phyloP scores from a whole-genome alignment of 2,888 invertebrate genomes.

The Euzophera pinguis region DNA sequence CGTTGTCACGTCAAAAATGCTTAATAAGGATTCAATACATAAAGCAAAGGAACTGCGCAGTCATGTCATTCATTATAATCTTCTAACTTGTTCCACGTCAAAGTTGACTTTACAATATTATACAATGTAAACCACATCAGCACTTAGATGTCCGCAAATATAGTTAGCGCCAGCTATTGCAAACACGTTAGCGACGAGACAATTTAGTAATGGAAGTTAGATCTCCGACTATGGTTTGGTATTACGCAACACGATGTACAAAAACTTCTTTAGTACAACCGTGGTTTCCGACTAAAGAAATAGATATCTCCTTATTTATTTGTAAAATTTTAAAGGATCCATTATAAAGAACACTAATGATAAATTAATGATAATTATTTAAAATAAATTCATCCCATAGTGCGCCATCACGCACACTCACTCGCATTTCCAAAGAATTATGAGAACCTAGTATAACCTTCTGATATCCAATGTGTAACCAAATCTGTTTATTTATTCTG shows the following conservation, averaged over 20 bases:
- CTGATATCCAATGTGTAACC: too few species aligned
- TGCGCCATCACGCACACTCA: too few species aligned
- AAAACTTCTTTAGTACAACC: not conserved
- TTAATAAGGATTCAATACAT: not conserved
- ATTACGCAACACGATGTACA: not conserved
- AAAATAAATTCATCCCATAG: too few species aligned
- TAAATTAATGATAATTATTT: too few species aligned
- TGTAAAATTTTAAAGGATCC: too few species aligned
- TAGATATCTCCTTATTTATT: too few species aligned
- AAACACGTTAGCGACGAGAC: slow-evolving; percentile 7
- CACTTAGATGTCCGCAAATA: slow-evolving; percentile 21
- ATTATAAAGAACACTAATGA: too few species aligned
- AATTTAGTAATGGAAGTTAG: slow-evolving; percentile 1
- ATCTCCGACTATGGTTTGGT: not conserved
- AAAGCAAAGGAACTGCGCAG: not conserved
- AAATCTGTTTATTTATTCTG: too few species aligned
- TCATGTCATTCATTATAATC: not conserved
- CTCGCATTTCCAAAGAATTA: too few species aligned
- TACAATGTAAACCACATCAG: slow-evolving; percentile 13
- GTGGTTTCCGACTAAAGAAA: not conserved
- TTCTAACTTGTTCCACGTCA: not conserved
- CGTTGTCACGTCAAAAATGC: too few species aligned
- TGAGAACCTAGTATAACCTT: too few species aligned
- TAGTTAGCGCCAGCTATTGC: slow-evolving; percentile 9
- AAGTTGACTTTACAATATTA: slow-evolving; percentile 7